Conservation (phyloP, 2,797 vertebrate species). For the Mormyrops attenuatus region DNA sequence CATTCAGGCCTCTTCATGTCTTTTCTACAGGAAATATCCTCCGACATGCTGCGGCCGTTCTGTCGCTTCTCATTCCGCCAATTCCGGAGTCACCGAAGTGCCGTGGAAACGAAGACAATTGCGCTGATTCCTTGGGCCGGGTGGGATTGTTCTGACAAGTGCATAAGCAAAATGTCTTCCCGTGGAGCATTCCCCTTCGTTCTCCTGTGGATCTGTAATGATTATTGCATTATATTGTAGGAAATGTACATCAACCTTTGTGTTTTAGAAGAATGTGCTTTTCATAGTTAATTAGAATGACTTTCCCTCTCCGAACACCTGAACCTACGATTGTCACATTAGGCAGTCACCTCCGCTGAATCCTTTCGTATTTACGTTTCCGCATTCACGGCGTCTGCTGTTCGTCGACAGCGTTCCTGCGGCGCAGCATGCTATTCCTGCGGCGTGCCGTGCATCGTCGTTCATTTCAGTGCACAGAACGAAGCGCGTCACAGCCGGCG, state of each 20-base stretch:
- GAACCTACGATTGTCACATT: not conserved
- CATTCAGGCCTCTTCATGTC: constrained; percentile 18
- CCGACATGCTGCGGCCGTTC: constrained; percentile 29
- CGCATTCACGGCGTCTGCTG: not conserved
- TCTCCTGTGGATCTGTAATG: not conserved
- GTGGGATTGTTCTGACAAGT: constrained; percentile 17
- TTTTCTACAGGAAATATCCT: constrained; percentile 29
- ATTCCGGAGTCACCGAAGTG: constrained; percentile 18
- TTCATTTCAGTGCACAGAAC: not conserved
- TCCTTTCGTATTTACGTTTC: not conserved
- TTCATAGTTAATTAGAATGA: constrained; percentile 25
- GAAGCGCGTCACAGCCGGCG: not conserved
- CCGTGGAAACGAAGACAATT: constrained; percentile 20
- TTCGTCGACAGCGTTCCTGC: not conserved
- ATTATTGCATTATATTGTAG: constrained; percentile 7
- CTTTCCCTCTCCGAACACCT: constrained; percentile 17
- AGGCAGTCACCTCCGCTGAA: not conserved
- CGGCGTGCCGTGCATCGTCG: not conserved
- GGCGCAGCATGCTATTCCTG: not conserved
- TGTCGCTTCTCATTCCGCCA: constrained; percentile 28
- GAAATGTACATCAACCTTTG: constrained; percentile 6
- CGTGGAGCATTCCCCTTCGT: not conserved
- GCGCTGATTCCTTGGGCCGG: constrained; percentile 9
- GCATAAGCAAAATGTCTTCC: constrained; percentile 22
- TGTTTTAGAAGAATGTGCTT: constrained; percentile 19